Base-by-base conservation (phyloP, 2,113 vertebrate species). In the Octodon degus region DNA sequence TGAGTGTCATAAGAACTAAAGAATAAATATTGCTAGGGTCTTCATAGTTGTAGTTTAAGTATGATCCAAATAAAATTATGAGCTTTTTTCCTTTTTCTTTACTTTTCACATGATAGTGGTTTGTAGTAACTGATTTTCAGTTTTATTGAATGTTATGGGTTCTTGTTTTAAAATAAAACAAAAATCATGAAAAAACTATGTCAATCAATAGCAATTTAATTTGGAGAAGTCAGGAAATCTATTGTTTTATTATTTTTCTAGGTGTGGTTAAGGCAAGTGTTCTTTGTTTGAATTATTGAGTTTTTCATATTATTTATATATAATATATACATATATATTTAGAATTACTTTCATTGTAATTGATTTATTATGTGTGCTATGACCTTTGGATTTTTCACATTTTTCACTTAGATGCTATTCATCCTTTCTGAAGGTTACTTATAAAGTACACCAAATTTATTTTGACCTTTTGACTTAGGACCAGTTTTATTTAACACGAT, bases 381-480 rank as follows among this genome's bases (percentile, higher is more conserved):
- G 53, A 40, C 83, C 68, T 91, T 96, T 95, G 83, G 25, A 34
- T 65, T 92, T 96, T 81, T 95, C 91, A 76, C 7, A 50, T 43
- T 91, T 95, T 94, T 89, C 17, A 50, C 40, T 43, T 76, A 32
- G 58, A 47, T 92, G 70, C 76, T 91, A 86, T 94, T 96, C 67
- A 88, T 93, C 87, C 96, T 96, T 93, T 92, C 60, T 93, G 87
- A 97, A 94, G 65, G 67, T 65, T 63, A 65, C 53, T 93, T 97
- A 65, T 89, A 94, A 95, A 94, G 87, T 94, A 88, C 40, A 91
- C 85, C 34, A 91, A 55, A 68, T 90, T 89, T 94, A 40, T 92
- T 93, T 53, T 97, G 87, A 96, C 89, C 90, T 94, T 97, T 97
- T 93, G 91, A 97, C 67, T 91, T 88, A 80, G 12, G 62, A 65